Conservation (phyloP, 2,797 vertebrate species). For the Smutsia temminckii region DNA sequence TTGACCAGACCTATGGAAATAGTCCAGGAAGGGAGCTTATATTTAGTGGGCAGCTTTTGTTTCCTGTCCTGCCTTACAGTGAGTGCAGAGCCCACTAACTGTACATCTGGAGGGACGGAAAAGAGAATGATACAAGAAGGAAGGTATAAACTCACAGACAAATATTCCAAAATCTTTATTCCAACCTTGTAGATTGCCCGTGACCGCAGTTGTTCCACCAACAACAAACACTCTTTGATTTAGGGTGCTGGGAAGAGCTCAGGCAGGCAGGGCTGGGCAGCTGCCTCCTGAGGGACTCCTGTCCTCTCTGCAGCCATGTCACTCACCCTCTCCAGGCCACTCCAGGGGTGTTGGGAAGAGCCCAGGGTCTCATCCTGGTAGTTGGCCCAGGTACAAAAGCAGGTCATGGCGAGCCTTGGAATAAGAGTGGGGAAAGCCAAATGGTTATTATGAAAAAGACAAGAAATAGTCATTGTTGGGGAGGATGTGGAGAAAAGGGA, state of each 20-base stretch:
- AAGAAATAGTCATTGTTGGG: too few relatives aligned
- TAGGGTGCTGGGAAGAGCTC: background rate
- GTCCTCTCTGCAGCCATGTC: background rate
- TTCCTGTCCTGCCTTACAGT: background rate
- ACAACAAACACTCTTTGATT: background rate
- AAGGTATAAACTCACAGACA: background rate
- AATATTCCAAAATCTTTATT: background rate
- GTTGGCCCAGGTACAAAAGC: too few relatives aligned
- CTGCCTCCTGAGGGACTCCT: background rate
- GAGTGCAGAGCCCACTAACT: background rate
- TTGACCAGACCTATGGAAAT: background rate
- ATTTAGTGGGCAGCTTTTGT: background rate
- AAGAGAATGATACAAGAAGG: background rate
- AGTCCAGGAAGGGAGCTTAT: background rate
- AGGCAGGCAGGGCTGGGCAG: background rate
- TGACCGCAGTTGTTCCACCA: background rate
- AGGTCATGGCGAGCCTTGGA: background rate
- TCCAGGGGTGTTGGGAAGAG: accelerated
- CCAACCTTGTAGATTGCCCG: background rate
- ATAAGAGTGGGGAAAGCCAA: background rate
- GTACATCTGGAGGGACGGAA: background rate
- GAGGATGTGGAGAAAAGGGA: too few relatives aligned
- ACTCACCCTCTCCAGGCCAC: background rate
- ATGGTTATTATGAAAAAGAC: too few relatives aligned
- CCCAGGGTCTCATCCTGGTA: background rate